Percentiles rank a stretch among this genome's conserved stretches.
These are phyloP conservation scores for Dicycla oo DNA, from an alignment of 2,888 invertebrate species.

Conservation along the genomic window DNA sequence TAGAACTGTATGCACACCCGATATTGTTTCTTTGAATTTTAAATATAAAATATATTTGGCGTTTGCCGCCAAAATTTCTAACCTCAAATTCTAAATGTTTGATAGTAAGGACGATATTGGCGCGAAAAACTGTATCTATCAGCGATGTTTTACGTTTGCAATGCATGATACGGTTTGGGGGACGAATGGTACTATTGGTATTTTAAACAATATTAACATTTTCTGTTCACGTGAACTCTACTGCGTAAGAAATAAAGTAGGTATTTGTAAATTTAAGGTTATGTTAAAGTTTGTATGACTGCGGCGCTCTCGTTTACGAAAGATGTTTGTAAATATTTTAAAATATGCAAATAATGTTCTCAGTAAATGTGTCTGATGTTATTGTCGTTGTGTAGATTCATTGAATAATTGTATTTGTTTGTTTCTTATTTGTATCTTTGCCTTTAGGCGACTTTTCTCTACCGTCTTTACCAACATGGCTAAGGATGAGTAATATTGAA, in stretches of 20 bases:
- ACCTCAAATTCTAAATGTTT: constrained; percentile 67
- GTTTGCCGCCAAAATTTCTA: constrained; percentile 64
- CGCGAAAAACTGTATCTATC: constrained; percentile 58
- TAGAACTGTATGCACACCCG: constrained; percentile 85
- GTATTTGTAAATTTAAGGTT: constrained; percentile 41
- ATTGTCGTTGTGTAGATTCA: constrained; percentile 71
- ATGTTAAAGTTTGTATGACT: constrained; percentile 52
- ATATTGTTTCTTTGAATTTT: constrained; percentile 90
- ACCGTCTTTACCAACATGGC: constrained; percentile 14
- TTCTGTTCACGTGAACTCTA: constrained; percentile 55
- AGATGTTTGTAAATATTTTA: constrained; percentile 76
- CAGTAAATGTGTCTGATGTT: constrained; percentile 73
- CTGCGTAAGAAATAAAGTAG: constrained; percentile 35
- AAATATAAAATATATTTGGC: constrained; percentile 72
- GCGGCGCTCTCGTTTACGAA: constrained; percentile 67
- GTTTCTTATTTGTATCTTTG: constrained; percentile 45
- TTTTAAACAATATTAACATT: constrained; percentile 67
- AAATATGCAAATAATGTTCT: constrained; percentile 75
- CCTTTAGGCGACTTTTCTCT: constrained; percentile 28
- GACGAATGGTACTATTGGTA: constrained; percentile 75
- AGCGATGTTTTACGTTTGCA: constrained; percentile 63
- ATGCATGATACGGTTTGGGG: constrained; percentile 74
- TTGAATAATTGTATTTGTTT: constrained; percentile 69
- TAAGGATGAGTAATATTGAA: background rate
- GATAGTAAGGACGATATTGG: constrained; percentile 69